A percentile compares a stretch with the other conserved stretches of the same genome.
phyloP scores from a whole-genome alignment of 2,797 vertebrate species.

The Pteropus rufus region DNA sequence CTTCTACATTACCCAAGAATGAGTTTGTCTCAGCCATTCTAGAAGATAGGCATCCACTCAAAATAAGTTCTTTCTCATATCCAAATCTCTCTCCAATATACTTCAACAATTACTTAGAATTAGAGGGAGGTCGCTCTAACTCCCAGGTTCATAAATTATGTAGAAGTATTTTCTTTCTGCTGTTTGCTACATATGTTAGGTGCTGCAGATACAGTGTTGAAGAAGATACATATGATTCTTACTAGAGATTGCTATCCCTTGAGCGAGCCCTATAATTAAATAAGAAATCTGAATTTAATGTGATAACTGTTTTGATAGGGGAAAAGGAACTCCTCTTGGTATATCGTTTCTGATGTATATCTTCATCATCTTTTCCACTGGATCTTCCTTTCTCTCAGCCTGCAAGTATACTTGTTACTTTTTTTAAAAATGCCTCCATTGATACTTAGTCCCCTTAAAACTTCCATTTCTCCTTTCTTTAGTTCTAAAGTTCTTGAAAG shows the following conservation, averaged over 20 bases:
- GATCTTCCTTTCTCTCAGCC: slow-evolving; percentile 2
- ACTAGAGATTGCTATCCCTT: neutral
- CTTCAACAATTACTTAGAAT: neutral
- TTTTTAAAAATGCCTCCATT: neutral
- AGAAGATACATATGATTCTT: neutral
- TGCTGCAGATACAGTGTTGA: neutral
- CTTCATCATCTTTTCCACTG: neutral
- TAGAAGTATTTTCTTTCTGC: neutral
- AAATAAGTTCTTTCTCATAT: neutral
- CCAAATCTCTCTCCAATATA: neutral
- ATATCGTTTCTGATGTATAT: neutral
- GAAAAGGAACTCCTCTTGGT: neutral
- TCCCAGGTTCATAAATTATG: neutral
- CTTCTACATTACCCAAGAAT: neutral
- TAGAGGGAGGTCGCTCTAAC: neutral
- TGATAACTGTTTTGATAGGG: neutral
- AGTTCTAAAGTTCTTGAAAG: neutral
- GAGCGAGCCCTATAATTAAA: neutral
- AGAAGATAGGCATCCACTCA: neutral
- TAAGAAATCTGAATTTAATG: neutral
- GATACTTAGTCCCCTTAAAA: neutral
- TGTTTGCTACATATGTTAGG: neutral
- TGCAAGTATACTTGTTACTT: neutral
- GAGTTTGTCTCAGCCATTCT: slow-evolving; percentile 23
- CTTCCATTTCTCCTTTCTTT: neutral